Base-by-base conservation (phyloP, 2,888 invertebrate species). In the Cephus pulcher region DNA sequence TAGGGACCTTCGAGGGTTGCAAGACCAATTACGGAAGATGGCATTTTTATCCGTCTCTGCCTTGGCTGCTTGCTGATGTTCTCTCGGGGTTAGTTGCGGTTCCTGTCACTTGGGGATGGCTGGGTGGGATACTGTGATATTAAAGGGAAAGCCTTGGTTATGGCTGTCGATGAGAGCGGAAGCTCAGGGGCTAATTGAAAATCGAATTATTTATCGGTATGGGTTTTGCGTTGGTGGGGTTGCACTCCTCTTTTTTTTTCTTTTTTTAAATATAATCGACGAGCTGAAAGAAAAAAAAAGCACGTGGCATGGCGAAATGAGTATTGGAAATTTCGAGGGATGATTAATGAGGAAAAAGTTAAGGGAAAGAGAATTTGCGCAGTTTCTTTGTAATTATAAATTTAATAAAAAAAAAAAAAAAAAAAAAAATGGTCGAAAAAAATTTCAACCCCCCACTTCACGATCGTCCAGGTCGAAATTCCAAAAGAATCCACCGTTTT, bases 151-250 rank as follows among this genome's bases (percentile, higher is more conserved):
- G 56, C 23, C 56, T 56, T 56, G 56, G 56, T 56, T 56, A 56
- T 56, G 56, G 23, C 9, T 56, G 56, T 23, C 56, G 56, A 56
- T 23, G 56, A 56, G 56, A 56, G 56, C 56, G 56, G 56, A 56
- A 56, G 23, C 56, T 56, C 56, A 23, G 32, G 73, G 79, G 81
- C 85, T 87, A 85, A 86, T 87, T 85, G 84, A 85, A 86, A 85
- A 82, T 82, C 81, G 84, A 86, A 86, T 87, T 87, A 85, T 86
- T 85, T 84, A 84, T 85, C 83, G 32, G 30, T 56, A 56, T 15
- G 56, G 56, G 15, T 56, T 23, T 9, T 15, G 2, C 56, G 56
- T 23, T 6, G 40, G 6, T 56, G 40, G 23, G 40, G 40, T 56
- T 56, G 23, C 23, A 56, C 56, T 33, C 33, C 32, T 32, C 1